Evolutionary conservation across 2,113 vertebrate species (phyloP).

Genomic region (Pseudopipra pipra): DNA sequence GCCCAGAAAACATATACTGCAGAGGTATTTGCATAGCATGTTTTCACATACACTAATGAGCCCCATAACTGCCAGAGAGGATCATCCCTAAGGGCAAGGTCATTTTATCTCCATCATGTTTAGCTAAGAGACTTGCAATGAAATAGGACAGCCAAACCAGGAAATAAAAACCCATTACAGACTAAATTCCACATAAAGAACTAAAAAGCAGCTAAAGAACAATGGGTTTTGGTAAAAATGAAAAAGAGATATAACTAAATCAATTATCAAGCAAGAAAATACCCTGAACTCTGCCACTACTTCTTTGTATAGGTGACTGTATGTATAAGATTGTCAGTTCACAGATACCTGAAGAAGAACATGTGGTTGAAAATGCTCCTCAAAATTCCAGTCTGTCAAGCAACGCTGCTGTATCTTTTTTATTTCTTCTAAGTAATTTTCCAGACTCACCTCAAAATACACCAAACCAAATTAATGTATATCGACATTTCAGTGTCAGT

Average conservation of each 20-base stretch:
- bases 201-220: neutral
- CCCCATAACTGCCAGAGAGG: neutral
- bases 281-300: neutral
- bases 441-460: conserved; percentile 50
- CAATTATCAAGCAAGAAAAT: neutral
- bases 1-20: neutral
- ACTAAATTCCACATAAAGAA: neutral
- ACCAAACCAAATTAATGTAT: neutral
- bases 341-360: conserved; percentile 85
- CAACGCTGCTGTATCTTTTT: conserved; percentile 77
- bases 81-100: neutral
- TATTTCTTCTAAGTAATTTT: conserved; percentile 70
- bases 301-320: neutral
- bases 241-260: neutral
- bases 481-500: conserved; percentile 23
- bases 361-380: conserved; percentile 80
- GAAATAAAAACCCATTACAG: neutral
- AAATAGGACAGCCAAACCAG: neutral
- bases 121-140: neutral
- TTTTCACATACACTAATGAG: neutral
- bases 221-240: neutral
- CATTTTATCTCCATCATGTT: neutral
- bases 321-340: neutral
- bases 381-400: conserved; percentile 82
- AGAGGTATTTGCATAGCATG: neutral